Evolutionary conservation across 2,888 invertebrate genomes (phyloP).

Genomic region (Elaeidobius kamerunicus): DNA sequence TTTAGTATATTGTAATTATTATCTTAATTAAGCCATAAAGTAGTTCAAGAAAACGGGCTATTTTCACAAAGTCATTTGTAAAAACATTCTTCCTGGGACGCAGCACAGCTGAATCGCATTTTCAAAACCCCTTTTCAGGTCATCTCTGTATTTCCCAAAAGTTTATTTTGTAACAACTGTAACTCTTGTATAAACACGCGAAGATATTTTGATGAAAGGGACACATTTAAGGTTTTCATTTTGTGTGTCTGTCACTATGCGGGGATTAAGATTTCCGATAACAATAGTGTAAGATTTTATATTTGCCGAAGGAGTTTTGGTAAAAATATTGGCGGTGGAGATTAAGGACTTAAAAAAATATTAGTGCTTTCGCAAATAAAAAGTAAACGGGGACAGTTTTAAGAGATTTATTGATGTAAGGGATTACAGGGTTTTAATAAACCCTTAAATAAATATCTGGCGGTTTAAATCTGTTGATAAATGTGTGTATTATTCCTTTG

Average conservation of each 20-base stretch:
- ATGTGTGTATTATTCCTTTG: not conserved
- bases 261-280: constrained; percentile 21
- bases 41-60: not conserved
- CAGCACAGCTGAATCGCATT: constrained; percentile 17
- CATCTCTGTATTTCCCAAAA: constrained; percentile 13
- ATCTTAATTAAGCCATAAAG: no score
- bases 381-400: constrained; percentile 8
- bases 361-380: constrained; percentile 17
- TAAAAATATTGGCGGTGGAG: constrained; percentile 7
- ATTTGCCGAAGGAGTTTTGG: constrained; percentile 14
- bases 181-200: constrained; percentile 24
- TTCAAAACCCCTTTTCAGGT: constrained; percentile 17
- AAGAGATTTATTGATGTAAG: constrained; percentile 9
- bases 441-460: constrained; percentile 10
- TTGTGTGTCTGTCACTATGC: constrained; percentile 16
- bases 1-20: not conserved
- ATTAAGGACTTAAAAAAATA: constrained; percentile 22
- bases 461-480: not conserved
- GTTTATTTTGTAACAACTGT: constrained; percentile 25
- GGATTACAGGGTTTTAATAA: constrained; percentile 21
- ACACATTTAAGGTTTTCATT: constrained; percentile 16
- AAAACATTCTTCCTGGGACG: constrained; percentile 16
- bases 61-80: constrained; percentile 9
- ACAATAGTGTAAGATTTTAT: constrained; percentile 16
- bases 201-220: constrained; percentile 15